Evolutionary conservation across 2,888 invertebrate species (phyloP), one percentile per base, ranked within the genome.

Genomic region (Amaurobius ferox): DNA sequence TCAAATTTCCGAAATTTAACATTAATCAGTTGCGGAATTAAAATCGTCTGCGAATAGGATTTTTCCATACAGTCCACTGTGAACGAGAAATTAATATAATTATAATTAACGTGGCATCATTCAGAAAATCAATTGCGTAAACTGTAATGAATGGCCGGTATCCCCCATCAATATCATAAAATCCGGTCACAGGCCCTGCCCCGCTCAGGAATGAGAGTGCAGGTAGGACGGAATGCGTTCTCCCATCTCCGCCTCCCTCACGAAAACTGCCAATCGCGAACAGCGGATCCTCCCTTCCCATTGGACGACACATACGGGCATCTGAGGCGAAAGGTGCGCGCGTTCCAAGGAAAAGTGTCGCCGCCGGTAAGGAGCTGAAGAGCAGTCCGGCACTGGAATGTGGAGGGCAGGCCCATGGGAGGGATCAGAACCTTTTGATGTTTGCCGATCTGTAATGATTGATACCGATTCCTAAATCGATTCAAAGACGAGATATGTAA

Each of bases 251-350:
- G 79, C 79, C 79, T 71, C 16, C 19, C 16, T 32, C 67, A 26
- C 29, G 32, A 13, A n/a, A 39, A 11, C 48, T 66, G 62, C 76
- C 81, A 76, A 71, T 62, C 76, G 26, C 62, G 70, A 32, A 40
- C 35, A 35, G n/a, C 11, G 48, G 70, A 32, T 28, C 74, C 81
- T 77, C 77, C 71, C 39, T 71, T 48, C 66, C 66, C 32, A 85
- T 85, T 85, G 83, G 83, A 78, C 55, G 77, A 78, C 67, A 85
- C 83, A 78, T 85, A 71, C 83, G 83, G 83, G 83, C 72, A 85
- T 77, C 77, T 85, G n/a, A 61, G 9, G 66, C n/a, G 30, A 23
- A 71, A 77, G 77, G 83, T 85, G 83, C 72, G 83, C 83, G 77
- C 71, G 55, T 74, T 81, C 68, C 66, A 39, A 68, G 68, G 76